These are phyloP conservation scores for Pogonomyrmex californicus DNA, from an alignment of 1,140 invertebrate species.

Conservation along the genomic window DNA sequence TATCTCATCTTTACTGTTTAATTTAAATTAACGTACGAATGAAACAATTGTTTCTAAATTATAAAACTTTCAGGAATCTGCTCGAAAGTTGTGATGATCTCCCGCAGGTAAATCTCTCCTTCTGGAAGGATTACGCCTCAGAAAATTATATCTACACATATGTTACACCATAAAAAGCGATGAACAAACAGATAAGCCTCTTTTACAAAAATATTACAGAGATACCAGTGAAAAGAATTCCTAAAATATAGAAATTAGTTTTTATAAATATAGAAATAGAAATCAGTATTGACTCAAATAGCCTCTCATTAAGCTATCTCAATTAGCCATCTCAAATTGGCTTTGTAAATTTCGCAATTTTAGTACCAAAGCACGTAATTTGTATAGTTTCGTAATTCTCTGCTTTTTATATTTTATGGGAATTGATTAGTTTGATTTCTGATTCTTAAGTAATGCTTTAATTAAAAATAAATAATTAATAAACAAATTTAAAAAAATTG, in stretches of 20 bases:
- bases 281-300: background rate
- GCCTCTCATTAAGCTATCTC: background rate
- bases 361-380: too few species aligned
- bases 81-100: conserved; percentile 89
- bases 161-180: background rate
- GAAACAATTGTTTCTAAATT: background rate
- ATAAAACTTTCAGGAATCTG: conserved; percentile 88
- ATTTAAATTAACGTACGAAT: background rate
- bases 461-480: too few species aligned
- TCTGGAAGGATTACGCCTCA: conserved; percentile 88
- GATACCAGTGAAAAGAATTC: background rate
- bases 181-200: background rate
- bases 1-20: background rate
- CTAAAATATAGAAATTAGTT: background rate
- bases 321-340: background rate
- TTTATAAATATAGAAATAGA: background rate
- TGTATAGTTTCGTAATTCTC: too few species aligned
- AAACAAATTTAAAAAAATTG: too few species aligned
- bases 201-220: background rate
- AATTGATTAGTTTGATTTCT: too few species aligned
- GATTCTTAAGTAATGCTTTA: too few species aligned
- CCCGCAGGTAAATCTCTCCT: conserved; percentile 89
- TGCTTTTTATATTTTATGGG: too few species aligned
- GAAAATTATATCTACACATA: background rate
- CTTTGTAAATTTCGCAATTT: background rate